Percentiles rank a stretch among this genome's conserved stretches.
Evolutionary conservation across 2,888 invertebrate species (phyloP).

Genomic region (Tortricodes alternella): DNA sequence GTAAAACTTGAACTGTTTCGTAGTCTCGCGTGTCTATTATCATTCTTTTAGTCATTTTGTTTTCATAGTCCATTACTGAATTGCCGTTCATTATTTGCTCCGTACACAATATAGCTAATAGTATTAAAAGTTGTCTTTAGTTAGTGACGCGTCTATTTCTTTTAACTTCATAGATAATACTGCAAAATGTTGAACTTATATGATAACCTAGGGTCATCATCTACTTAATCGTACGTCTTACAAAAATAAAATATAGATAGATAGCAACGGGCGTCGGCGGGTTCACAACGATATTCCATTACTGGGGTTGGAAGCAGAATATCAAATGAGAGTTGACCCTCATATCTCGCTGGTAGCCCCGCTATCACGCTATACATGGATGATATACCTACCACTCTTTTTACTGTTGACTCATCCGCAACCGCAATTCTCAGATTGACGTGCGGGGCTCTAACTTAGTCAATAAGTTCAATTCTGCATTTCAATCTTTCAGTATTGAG

Average conservation of each 20-base stretch:
- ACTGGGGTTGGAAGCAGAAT: constrained; percentile 64
- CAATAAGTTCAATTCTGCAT: constrained; percentile 22
- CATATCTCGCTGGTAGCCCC: constrained; percentile 54
- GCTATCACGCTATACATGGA: constrained; percentile 38
- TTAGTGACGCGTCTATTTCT: background rate
- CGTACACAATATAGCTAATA: constrained; percentile 48
- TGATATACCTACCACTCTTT: constrained; percentile 27
- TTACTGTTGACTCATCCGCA: constrained; percentile 10
- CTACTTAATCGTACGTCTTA: constrained; percentile 72
- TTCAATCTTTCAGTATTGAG: constrained; percentile 23
- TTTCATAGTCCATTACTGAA: constrained; percentile 57
- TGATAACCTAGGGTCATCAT: constrained; percentile 66
- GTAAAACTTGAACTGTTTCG: constrained; percentile 16
- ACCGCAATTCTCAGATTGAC: constrained; percentile 9
- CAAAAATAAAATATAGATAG: constrained; percentile 77
- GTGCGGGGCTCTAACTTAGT: constrained; percentile 4
- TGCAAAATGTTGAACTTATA: constrained; percentile 37
- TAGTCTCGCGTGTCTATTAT: constrained; percentile 55
- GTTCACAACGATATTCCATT: constrained; percentile 79
- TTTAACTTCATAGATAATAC: background rate
- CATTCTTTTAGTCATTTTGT: constrained; percentile 47
- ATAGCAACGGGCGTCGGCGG: constrained; percentile 55
- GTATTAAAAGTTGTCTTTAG: constrained; percentile 29
- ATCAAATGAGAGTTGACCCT: constrained; percentile 72
- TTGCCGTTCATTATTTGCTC: constrained; percentile 53